Evolutionary conservation across 1,140 invertebrate species (phyloP).

Genomic region (Atopsyche davidsoni): DNA sequence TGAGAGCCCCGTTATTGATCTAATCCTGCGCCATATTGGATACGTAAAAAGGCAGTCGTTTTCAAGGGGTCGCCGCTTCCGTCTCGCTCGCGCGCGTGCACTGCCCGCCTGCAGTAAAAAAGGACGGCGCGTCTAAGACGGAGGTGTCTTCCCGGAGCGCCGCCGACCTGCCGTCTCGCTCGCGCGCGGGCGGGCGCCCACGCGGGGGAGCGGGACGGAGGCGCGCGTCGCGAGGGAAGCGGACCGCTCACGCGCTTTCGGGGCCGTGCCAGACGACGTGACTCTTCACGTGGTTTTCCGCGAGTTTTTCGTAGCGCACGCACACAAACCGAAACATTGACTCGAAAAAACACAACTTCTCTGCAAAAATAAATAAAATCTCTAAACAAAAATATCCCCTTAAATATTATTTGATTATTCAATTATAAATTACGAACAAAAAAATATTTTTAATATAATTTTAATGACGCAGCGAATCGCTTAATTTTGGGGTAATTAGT

Average conservation of each 20-base stretch:
- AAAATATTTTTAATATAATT: no score
- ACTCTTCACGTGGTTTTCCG: no score
- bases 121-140: slow-evolving; percentile 27
- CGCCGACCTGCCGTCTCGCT: slow-evolving; percentile 19
- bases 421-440: no score
- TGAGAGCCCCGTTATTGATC: slow-evolving; percentile 25
- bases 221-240: background rate
- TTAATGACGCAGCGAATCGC: no score
- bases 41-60: slow-evolving; percentile 22
- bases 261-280: background rate
- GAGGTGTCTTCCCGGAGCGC: no score
- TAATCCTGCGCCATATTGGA: slow-evolving; percentile 30
- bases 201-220: background rate
- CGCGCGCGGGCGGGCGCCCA: background rate
- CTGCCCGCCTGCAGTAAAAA: background rate
- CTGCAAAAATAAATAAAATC: no score
- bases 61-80: background rate
- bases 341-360: no score
- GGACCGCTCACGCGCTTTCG: background rate
- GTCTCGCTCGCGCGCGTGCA: background rate
- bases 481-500: no score
- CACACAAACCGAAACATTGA: no score
- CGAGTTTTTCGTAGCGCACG: no score
- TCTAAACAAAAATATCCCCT: no score
- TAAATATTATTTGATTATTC: no score